Percentiles rank a stretch among this genome's conserved stretches.
These are phyloP conservation scores for Typhlichthys subterraneus DNA, from an alignment of 2,797 vertebrate species.

Conservation along the genomic window DNA sequence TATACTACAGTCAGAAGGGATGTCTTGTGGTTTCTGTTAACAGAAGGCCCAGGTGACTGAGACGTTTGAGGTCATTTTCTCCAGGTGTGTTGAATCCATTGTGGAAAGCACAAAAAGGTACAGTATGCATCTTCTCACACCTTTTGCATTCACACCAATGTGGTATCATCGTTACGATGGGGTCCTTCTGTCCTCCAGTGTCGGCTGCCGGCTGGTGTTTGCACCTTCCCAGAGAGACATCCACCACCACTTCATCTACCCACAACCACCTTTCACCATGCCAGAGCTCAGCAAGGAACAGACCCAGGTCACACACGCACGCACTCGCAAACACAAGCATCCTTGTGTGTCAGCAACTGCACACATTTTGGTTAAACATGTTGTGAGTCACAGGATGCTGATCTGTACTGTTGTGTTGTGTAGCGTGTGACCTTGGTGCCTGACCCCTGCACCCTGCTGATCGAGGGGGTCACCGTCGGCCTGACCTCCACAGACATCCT, in stretches of 20 bases:
- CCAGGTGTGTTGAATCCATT: constrained; percentile 83
- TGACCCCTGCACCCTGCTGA: constrained; percentile 88
- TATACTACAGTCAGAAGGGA: no score
- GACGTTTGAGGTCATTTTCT: constrained; percentile 83
- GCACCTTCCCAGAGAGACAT: constrained; percentile 88
- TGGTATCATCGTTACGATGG: no score
- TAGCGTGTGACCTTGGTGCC: constrained; percentile 86
- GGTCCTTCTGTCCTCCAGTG: constrained; percentile 60
- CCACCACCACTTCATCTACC: constrained; percentile 87
- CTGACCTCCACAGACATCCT: constrained; percentile 91
- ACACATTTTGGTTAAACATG: no score
- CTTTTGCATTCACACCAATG: not conserved
- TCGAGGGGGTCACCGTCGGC: constrained; percentile 84
- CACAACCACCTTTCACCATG: constrained; percentile 86
- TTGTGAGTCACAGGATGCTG: not conserved
- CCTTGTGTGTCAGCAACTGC: not conserved
- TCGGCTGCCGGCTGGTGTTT: constrained; percentile 84
- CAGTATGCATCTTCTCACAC: not conserved
- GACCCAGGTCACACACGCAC: constrained; percentile 66
- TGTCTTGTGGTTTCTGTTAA: constrained; percentile 7
- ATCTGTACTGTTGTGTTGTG: not conserved
- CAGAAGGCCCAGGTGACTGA: constrained; percentile 84
- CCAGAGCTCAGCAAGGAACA: constrained; percentile 77
- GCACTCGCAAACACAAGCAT: not conserved
- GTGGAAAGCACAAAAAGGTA: constrained; percentile 88